These are phyloP conservation scores for Urechis unicinctus DNA, from an alignment of 2,888 invertebrate species.

Conservation along the genomic window DNA sequence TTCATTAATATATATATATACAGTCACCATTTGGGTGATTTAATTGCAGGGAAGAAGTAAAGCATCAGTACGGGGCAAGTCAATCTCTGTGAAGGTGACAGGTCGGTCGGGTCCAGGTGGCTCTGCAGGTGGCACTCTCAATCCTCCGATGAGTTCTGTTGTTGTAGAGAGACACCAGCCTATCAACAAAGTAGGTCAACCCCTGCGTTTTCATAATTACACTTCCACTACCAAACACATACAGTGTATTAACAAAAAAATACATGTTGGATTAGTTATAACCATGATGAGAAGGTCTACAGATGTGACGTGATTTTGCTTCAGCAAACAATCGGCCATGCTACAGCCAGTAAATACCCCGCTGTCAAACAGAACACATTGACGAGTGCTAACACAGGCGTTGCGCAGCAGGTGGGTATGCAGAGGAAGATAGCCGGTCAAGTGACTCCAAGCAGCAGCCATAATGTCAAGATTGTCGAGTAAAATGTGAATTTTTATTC, in stretches of 20 bases:
- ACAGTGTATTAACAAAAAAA: no score
- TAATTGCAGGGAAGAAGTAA: no score
- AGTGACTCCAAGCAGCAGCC: slow-evolving; percentile 27
- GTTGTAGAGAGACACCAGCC: slow-evolving; percentile 45
- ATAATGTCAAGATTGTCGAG: slow-evolving; percentile 38
- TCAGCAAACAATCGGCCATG: slow-evolving; percentile 45
- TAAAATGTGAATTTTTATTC: no score
- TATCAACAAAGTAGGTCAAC: slow-evolving; percentile 31
- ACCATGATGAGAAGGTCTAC: no score
- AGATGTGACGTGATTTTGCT: slow-evolving; percentile 12
- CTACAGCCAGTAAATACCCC: slow-evolving; percentile 34
- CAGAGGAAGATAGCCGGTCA: slow-evolving; percentile 34
- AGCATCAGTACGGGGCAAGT: not conserved
- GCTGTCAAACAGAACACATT: not conserved
- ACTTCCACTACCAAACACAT: no score
- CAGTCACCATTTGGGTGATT: no score
- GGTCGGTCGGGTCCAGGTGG: slow-evolving; percentile 1
- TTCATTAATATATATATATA: no score
- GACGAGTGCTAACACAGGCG: not conserved
- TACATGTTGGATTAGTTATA: no score
- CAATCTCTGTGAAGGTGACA: slow-evolving; percentile 9
- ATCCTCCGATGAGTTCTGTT: slow-evolving; percentile 45
- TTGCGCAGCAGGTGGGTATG: slow-evolving; percentile 8
- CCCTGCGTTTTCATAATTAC: not conserved
- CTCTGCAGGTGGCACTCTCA: slow-evolving; percentile 23